phyloP scores from a whole-genome alignment of 2,888 invertebrate species.

The Platerodrilus igneus region DNA sequence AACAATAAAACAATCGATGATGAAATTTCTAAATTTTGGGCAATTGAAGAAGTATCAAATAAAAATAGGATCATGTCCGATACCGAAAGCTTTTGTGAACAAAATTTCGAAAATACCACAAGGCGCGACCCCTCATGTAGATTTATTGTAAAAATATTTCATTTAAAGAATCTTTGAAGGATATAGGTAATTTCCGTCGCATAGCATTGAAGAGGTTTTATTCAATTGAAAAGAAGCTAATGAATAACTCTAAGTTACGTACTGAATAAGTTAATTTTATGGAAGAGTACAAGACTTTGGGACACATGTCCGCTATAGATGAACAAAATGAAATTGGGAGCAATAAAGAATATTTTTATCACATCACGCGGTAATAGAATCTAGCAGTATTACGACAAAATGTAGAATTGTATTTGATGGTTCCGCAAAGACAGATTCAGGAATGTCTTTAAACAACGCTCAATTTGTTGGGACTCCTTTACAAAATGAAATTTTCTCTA shows the following conservation, averaged over 20 bases:
- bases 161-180: constrained; percentile 14
- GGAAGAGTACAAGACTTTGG: constrained; percentile 23
- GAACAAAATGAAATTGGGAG: too few relatives aligned
- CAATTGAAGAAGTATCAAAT: constrained; percentile 20
- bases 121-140: constrained; percentile 14
- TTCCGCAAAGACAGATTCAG: constrained; percentile 8
- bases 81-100: constrained; percentile 23
- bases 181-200: constrained; percentile 11
- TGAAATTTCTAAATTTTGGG: constrained; percentile 21
- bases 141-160: constrained; percentile 25
- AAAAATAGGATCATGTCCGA: constrained; percentile 5
- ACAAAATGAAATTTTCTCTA: constrained; percentile 18
- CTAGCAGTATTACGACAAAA: constrained; percentile 7
- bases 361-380: constrained; percentile 22
- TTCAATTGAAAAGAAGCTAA: constrained; percentile 22
- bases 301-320: constrained; percentile 23
- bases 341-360: constrained; percentile 24
- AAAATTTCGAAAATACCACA: constrained; percentile 21
- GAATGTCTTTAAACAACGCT: constrained; percentile 12
- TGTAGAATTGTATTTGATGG: too few relatives aligned
- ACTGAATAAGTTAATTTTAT: constrained; percentile 26
- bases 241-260: constrained; percentile 16
- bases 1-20: constrained; percentile 6
- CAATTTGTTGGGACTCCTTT: constrained; percentile 14
- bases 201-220: constrained; percentile 20